Percentiles rank a stretch among this genome's conserved stretches.
phyloP scores from a whole-genome alignment of 2,888 invertebrate genomes.

The Sarcophaga caerulescens region DNA sequence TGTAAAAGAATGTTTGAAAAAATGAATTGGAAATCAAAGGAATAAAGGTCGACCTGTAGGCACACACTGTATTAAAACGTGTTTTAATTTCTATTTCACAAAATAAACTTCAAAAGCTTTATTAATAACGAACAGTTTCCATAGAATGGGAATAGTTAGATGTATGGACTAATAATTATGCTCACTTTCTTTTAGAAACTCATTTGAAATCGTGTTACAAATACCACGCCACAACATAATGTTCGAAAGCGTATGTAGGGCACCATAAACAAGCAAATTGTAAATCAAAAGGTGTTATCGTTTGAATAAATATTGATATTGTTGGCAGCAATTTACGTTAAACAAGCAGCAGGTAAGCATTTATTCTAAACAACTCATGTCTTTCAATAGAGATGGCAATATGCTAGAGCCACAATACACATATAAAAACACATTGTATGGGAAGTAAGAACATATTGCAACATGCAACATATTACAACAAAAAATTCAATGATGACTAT shows the following conservation, averaged over 20 bases:
- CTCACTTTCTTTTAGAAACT: no score
- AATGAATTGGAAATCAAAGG: not conserved
- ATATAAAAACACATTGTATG: not conserved
- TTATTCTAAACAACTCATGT: slow-evolving; percentile 46
- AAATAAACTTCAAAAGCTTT: not conserved
- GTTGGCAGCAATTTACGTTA: slow-evolving; percentile 66
- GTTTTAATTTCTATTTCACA: no score
- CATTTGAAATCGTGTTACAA: no score
- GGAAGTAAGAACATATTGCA: slow-evolving; percentile 28
- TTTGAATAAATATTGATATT: slow-evolving; percentile 80
- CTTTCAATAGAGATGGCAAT: not conserved
- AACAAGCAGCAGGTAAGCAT: slow-evolving; percentile 61
- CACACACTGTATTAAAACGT: not conserved
- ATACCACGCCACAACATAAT: no score
- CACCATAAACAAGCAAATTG: slow-evolving; percentile 32
- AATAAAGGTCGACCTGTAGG: not conserved
- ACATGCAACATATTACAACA: slow-evolving; percentile 25
- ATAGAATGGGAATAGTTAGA: no score
- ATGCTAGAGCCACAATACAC: not conserved
- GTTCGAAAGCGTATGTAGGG: no score
- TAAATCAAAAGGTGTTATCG: slow-evolving; percentile 80
- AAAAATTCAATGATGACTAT: not conserved
- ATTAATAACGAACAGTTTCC: no score
- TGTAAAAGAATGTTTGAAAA: not conserved
- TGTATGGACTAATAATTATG: no score